Evolutionary conservation across 1,140 invertebrate species (phyloP).

Genomic region (Antheraea pernyi): DNA sequence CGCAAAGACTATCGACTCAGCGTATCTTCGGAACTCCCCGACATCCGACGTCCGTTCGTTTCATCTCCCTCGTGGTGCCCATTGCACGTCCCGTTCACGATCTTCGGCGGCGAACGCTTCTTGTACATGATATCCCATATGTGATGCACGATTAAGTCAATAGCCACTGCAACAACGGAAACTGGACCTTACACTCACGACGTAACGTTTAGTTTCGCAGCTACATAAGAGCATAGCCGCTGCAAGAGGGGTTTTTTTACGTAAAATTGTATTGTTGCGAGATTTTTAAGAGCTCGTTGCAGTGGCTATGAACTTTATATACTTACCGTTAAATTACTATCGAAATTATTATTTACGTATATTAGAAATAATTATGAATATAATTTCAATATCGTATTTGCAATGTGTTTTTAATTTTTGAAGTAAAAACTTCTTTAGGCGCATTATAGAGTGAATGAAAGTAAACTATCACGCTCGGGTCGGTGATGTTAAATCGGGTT

Average conservation of each 20-base stretch:
- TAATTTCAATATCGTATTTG: too few relatives aligned
- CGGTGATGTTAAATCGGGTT: too few relatives aligned
- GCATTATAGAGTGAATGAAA: too few relatives aligned
- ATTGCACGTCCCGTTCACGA: conserved; percentile 49
- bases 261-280: not conserved
- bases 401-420: too few relatives aligned
- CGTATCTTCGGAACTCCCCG: conserved; percentile 71
- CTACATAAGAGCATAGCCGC: conserved; percentile 72
- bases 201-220: conserved; percentile 50
- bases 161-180: conserved; percentile 94
- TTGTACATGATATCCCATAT: conserved; percentile 95
- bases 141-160: conserved; percentile 99
- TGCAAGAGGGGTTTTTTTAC: conserved; percentile 48
- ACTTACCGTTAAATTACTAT: conserved; percentile 43
- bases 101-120: conserved; percentile 71
- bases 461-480: too few relatives aligned
- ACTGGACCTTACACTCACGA: conserved; percentile 42
- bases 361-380: too few relatives aligned
- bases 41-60: conserved; percentile 47
- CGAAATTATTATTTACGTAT: too few relatives aligned
- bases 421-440: too few relatives aligned
- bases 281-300: conserved; percentile 51
- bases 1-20: conserved; percentile 65
- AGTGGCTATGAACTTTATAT: conserved; percentile 69
- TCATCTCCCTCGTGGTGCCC: conserved; percentile 78